Base-by-base conservation (phyloP, 2,113 vertebrate species). In the Rhodinocichla rosea region DNA sequence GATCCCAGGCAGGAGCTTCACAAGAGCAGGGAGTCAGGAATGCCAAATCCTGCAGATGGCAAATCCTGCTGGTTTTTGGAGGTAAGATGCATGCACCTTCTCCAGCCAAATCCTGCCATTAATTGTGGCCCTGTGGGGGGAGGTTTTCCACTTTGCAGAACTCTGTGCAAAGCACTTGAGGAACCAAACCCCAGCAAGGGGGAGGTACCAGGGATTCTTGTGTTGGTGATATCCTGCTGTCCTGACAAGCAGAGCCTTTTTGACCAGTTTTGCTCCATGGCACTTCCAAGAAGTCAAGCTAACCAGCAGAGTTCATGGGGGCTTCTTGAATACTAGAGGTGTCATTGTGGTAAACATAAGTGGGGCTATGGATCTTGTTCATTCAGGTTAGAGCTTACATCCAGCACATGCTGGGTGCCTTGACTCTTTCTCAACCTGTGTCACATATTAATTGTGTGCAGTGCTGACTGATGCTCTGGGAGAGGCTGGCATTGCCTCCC, bases 81-180 rank as follows among this genome's bases (percentile, higher is more conserved):
- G 10, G 13, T 77, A 80, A 28, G 49, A n/a, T 32, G 22, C 0
- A 2, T 47, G 22, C 32, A 50, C 23, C 37, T 55, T 82, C 42
- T 16, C 17, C 45, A 76, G 37, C 6, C 47, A 85, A 67, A 62
- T 52, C 56, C 74, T 94, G 37, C 40, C 4, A 5, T 42, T 42
- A 45, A 37, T 70, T 9, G 15, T 89, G 37, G 15, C 50, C n/a
- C 26, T 10, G 0, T 2, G 0, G 1, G 2, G n/a, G 10, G 22
- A 62, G 5, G 13, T 33, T 77, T 70, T 81, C 13, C 18, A 28
- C 55, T 39, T 50, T 83, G 22, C 22, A 77, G 80, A 70, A 55
- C 40, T 94, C 59, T 79, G 11, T 37, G n/a, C 10, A 10, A 65
- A 24, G 17, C 3, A 2, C 57, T 68, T 2, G 1, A 80, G 28